A percentile compares a stretch with the other conserved stretches of the same genome.
These are phyloP conservation scores for Triplophysa bombifrons DNA, from an alignment of 2,797 vertebrate species.

Conservation along the genomic window DNA sequence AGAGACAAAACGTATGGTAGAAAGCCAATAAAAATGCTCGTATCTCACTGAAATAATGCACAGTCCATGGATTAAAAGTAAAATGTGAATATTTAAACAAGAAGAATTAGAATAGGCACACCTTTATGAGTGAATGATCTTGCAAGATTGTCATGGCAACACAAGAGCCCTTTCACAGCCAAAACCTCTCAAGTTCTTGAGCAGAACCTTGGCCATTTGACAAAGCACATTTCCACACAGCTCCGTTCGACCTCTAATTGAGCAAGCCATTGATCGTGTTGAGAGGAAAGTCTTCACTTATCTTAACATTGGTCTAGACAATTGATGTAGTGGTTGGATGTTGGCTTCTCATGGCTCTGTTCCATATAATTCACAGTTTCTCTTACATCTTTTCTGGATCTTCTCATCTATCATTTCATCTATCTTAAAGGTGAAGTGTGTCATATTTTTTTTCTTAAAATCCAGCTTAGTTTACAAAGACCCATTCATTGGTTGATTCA, in stretches of 20 bases:
- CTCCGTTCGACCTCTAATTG: constrained; percentile 14
- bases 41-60: not conserved
- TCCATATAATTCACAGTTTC: constrained; percentile 44
- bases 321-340: not conserved
- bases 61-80: not conserved
- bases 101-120: constrained; percentile 63
- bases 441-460: not conserved
- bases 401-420: not conserved
- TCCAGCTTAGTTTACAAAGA: not conserved
- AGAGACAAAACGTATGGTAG: not conserved
- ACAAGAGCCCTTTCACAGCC: constrained; percentile 55
- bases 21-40: not conserved
- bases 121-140: constrained; percentile 63
- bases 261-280: constrained; percentile 3
- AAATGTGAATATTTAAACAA: constrained; percentile 25
- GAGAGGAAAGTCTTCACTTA: not conserved
- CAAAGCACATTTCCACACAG: not conserved
- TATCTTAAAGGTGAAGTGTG: constrained; percentile 13
- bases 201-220: constrained; percentile 6
- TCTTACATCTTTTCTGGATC: not conserved
- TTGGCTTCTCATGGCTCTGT: constrained; percentile 34
- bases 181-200: constrained; percentile 28
- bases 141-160: constrained; percentile 74
- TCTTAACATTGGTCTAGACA: not conserved
- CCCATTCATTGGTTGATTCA: not conserved